These are phyloP conservation scores for Alauda arvensis DNA, from an alignment of 2,797 vertebrate species.

Conservation along the genomic window DNA sequence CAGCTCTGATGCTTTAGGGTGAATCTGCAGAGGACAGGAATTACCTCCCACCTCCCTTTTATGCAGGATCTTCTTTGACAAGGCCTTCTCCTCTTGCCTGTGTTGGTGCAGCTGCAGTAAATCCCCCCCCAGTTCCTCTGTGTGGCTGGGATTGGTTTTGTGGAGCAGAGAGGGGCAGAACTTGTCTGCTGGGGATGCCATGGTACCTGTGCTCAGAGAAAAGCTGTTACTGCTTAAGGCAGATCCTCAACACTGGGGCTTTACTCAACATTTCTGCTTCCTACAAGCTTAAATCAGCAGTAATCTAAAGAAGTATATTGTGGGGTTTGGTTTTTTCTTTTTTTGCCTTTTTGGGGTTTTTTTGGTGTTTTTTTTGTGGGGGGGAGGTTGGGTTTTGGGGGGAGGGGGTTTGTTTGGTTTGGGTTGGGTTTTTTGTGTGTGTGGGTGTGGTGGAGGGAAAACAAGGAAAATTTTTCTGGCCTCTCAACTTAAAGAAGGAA, in stretches of 20 bases:
- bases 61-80: background rate
- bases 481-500: background rate
- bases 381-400: too few species aligned
- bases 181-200: background rate
- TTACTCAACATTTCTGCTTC: background rate
- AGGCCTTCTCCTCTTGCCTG: background rate
- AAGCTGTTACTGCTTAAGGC: background rate
- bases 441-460: background rate
- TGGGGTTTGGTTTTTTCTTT: background rate
- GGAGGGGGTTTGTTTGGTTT: too few species aligned
- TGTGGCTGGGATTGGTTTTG: accelerated
- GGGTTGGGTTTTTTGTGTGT: too few species aligned
- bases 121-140: background rate
- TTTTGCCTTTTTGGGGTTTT: background rate
- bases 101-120: background rate
- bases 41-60: background rate
- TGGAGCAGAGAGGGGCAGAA: background rate
- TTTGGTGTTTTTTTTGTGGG: background rate
- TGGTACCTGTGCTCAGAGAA: background rate
- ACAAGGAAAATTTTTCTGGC: background rate
- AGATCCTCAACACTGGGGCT: background rate
- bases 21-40: background rate
- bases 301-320: background rate
- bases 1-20: background rate
- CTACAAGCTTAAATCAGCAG: background rate